Evolutionary conservation across 2,888 invertebrate genomes (phyloP), one percentile per base, ranked within the genome.

Genomic region (Pteria penguin): DNA sequence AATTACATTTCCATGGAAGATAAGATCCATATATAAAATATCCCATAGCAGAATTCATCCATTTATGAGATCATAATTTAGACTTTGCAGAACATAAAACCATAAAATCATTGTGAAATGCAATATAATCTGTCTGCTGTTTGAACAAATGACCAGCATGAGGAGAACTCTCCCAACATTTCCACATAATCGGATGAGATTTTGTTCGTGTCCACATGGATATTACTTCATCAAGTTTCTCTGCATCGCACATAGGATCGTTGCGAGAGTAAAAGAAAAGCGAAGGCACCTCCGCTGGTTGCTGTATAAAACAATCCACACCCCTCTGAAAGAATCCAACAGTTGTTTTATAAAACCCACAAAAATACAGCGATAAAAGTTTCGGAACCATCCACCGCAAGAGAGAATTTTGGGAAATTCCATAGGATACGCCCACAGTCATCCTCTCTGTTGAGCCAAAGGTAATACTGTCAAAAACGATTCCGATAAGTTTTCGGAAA

Each of bases 381-480:
- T 72, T 52, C 5, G 72, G 79, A 22, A 87, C 75, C 2, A 82
- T 2, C 26, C 22, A 45, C n/a, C 80, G 84, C 2, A 87, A 26
- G 1, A 82, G 2, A 1, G 55, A 27, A 60, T 76, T 83, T 24
- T 72, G 58, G 8, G 84, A 78, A 3, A 81, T 33, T 1, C 84
- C 83, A 4, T 36, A 36, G 0, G 84, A 84, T 5, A 88, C 78
- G 0, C 87, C 88, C 2, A 58, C 63, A 18, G 78, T 76, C 87
- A 89, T 88, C 60, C 79, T 78, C 45, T 86, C 79, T 33, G 84
- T 60, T 0, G 83, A 79, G 2, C 89, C 89, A n/a, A 84, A 73
- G 2, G 86, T 84, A n/a, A 88, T 71, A 68, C 89, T 89, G 76
- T 89, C 89, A 73, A 84, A 86, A 0, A 89, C 76, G 14, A 85